phyloP scores from a whole-genome alignment of 2,113 vertebrate genomes.

The Chaetops frenatus region DNA sequence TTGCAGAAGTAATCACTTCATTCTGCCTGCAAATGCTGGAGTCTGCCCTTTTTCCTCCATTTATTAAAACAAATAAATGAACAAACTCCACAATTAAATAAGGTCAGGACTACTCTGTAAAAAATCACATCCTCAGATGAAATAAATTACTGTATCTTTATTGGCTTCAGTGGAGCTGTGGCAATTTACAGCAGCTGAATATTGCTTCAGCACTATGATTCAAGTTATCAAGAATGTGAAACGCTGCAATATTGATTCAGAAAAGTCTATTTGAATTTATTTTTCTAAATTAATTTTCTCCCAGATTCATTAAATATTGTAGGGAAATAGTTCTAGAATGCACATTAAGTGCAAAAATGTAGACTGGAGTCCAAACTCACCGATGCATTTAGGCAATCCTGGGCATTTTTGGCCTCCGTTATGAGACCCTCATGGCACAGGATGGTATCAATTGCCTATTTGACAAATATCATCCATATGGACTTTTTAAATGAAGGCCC shows the following conservation, averaged over 20 bases:
- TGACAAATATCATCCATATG: background rate
- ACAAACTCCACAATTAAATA: background rate
- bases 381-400: background rate
- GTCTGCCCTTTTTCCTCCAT: background rate
- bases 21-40: background rate
- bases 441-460: background rate
- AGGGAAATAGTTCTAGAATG: background rate
- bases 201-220: background rate
- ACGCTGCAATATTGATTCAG: constrained; percentile 23
- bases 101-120: background rate
- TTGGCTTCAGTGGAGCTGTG: background rate
- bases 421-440: background rate
- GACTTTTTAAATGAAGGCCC: background rate
- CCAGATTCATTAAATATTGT: background rate
- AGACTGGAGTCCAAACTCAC: background rate
- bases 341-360: background rate
- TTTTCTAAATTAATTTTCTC: constrained; percentile 28
- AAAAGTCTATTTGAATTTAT: constrained; percentile 27
- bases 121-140: background rate
- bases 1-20: background rate
- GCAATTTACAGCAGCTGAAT: constrained; percentile 27
- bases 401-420: background rate
- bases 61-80: constrained; percentile 15
- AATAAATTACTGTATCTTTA: constrained; percentile 10
- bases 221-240: constrained; percentile 28